These are phyloP conservation scores for Encarsia formosa DNA, from an alignment of 2,888 invertebrate genomes.

Conservation along the genomic window DNA sequence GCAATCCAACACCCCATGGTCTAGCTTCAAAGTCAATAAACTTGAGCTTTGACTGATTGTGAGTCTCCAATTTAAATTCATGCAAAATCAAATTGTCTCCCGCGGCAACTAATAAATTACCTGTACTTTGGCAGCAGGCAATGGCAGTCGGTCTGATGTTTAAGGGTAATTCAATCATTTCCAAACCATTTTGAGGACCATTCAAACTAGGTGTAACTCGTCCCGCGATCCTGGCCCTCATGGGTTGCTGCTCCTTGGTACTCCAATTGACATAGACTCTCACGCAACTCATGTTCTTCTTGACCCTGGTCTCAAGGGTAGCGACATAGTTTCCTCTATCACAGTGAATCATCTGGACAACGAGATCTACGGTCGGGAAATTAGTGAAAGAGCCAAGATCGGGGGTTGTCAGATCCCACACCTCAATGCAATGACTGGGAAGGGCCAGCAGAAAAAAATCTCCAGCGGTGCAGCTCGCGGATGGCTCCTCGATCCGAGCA, in stretches of 20 bases:
- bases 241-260: slow-evolving; percentile 53
- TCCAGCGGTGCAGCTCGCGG: slow-evolving; percentile 61
- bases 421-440: slow-evolving; percentile 60
- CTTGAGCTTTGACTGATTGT: slow-evolving; percentile 64
- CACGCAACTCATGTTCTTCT: slow-evolving; percentile 54
- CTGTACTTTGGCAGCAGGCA: slow-evolving; percentile 60
- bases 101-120: slow-evolving; percentile 52
- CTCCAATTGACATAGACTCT: slow-evolving; percentile 75
- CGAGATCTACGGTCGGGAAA: slow-evolving; percentile 71
- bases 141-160: slow-evolving; percentile 59
- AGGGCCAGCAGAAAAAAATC: slow-evolving; percentile 60
- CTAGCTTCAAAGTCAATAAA: slow-evolving; percentile 69
- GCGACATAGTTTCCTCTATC: slow-evolving; percentile 67
- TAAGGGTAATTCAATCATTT: slow-evolving; percentile 72
- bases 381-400: slow-evolving; percentile 55
- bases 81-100: slow-evolving; percentile 55
- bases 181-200: slow-evolving; percentile 60
- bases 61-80: slow-evolving; percentile 62
- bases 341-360: slow-evolving; percentile 64
- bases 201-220: slow-evolving; percentile 68
- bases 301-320: slow-evolving; percentile 60
- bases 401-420: slow-evolving; percentile 53
- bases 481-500: slow-evolving; percentile 62
- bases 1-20: slow-evolving; percentile 62
- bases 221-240: slow-evolving; percentile 70